These are phyloP conservation scores for Knipowitschia caucasica DNA, from an alignment of 2,797 vertebrate species.

Conservation along the genomic window DNA sequence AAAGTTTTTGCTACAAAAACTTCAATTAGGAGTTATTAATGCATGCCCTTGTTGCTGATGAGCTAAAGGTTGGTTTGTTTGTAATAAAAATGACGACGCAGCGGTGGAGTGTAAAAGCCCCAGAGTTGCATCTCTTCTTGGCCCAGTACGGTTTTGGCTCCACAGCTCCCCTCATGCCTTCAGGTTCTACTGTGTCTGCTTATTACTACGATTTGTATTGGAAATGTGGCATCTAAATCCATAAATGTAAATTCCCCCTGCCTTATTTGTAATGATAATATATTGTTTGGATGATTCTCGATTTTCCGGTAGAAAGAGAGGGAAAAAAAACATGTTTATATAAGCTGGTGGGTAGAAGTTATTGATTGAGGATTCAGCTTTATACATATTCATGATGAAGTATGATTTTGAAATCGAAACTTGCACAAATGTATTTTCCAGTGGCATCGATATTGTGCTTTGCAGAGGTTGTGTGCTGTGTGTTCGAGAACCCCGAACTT, in stretches of 20 bases:
- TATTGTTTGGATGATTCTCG: conserved; percentile 69
- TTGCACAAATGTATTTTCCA: conserved; percentile 51
- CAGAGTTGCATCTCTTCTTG: conserved; percentile 4
- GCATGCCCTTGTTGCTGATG: neutral
- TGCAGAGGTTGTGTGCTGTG: conserved; percentile 36
- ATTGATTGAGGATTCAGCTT: conserved; percentile 75
- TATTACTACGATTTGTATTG: conserved; percentile 31
- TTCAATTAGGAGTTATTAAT: neutral
- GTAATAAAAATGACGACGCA: neutral
- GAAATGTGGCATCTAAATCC: conserved; percentile 68
- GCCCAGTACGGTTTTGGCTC: conserved; percentile 3
- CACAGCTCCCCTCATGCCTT: conserved; percentile 18
- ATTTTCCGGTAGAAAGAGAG: conserved; percentile 48
- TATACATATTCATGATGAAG: conserved; percentile 77
- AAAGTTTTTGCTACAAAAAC: neutral
- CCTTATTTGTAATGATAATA: conserved; percentile 78
- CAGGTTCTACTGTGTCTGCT: conserved; percentile 17
- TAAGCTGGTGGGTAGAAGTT: conserved; percentile 71
- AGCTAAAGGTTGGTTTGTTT: neutral
- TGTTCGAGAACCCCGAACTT: conserved; percentile 42
- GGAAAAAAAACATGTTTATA: conserved; percentile 50
- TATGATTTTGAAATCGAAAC: conserved; percentile 70
- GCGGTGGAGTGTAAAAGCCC: conserved; percentile 1
- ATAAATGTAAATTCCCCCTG: conserved; percentile 75
- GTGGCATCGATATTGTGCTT: conserved; percentile 38